Evolutionary conservation across 2,888 invertebrate species (phyloP).

Genomic region (Laspeyria flexula): DNA sequence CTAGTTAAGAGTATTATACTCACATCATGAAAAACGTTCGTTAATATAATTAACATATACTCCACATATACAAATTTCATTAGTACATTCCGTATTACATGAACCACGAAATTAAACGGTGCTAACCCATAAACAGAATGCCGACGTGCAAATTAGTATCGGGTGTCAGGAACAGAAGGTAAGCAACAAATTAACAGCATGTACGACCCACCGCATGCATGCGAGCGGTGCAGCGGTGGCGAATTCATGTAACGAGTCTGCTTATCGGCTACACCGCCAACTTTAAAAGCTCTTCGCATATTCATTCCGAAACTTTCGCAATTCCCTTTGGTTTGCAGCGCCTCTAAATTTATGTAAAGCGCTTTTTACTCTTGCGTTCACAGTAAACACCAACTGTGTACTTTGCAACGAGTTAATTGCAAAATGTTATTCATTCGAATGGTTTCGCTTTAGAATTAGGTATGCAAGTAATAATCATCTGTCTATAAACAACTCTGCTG

Average conservation of each 20-base stretch:
- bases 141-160: slow-evolving; percentile 13
- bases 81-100: too few species aligned
- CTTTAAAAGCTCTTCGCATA: slow-evolving; percentile 65
- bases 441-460: slow-evolving; percentile 12
- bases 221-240: slow-evolving; percentile 18
- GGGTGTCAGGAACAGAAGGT: slow-evolving; percentile 23
- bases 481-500: too few species aligned
- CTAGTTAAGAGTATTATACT: too few species aligned
- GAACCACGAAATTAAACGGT: not conserved
- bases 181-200: slow-evolving; percentile 36
- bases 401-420: slow-evolving; percentile 32
- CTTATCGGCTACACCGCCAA: slow-evolving; percentile 42
- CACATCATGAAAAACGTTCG: too few species aligned
- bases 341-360: slow-evolving; percentile 62
- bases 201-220: slow-evolving; percentile 27
- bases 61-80: too few species aligned
- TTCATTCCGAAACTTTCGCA: slow-evolving; percentile 73
- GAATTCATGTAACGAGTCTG: slow-evolving; percentile 21
- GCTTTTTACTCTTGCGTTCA: slow-evolving; percentile 47
- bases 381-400: slow-evolving; percentile 25
- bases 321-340: slow-evolving; percentile 67
- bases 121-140: not conserved
- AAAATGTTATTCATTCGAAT: slow-evolving; percentile 27
- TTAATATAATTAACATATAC: too few species aligned
- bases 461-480: too few species aligned